Base-by-base conservation (phyloP, 2,113 vertebrate genomes). In the Lontra canadensis region DNA sequence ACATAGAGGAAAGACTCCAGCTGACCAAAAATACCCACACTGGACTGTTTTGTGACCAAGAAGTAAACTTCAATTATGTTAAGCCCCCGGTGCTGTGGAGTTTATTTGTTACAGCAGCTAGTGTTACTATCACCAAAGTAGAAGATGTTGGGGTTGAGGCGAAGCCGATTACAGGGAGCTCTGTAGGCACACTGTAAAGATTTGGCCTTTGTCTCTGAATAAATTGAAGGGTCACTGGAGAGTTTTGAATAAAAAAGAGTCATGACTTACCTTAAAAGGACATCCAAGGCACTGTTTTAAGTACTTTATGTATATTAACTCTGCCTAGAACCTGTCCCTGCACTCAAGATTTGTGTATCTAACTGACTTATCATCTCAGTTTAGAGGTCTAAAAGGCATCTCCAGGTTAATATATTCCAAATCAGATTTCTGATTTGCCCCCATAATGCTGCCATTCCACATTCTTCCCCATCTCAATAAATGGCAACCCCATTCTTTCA, bases 41-140 rank as follows among this genome's bases (percentile, higher is more conserved):
- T 17, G 18, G 31, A 34, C 25, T 73, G 13, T 73, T 71, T 52
- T 59, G 20, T 80, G 52, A 84, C 59, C 52, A 78, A 93, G 42
- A 93, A 93, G 67, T 65, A 78, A 42, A 78, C 11, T 47, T 84
- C 69, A n/a, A 1, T 59, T 89, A 7, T 57, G 31, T 67, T 55
- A 84, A 83, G 31, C 17, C 39, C 57, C 61, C 61, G 34, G 39
- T 52, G 39, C 36, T 76, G 25, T n/a, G 11, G 42, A 29, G 39
- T 52, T 96, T 93, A 59, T 78, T 84, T 90, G n/a, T 74, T 88
- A 92, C 12, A 84, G 69, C 59, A 90, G n/a, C 67, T 95, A 84
- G 17, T 34, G 39, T 89, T 82, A 94, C 42, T 34, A n/a, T 89
- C 59, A 61, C 34, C 71, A 83, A 86, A 44, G 36, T 49, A 39